These are phyloP conservation scores for Drosophila asahinai DNA, from an alignment of 1,140 invertebrate genomes.

Conservation along the genomic window DNA sequence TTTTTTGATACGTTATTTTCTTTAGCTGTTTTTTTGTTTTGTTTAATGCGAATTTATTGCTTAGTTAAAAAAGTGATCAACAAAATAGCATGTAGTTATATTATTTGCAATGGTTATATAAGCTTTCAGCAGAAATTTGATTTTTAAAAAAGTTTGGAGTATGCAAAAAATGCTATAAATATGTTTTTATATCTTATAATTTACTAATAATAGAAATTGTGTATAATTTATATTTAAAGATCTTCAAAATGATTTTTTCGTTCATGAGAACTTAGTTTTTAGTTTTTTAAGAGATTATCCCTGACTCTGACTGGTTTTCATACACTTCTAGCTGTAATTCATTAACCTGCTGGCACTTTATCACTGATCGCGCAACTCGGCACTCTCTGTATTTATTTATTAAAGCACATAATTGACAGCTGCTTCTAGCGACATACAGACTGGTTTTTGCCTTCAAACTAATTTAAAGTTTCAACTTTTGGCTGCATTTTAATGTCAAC, in stretches of 20 bases:
- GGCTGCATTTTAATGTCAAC: constrained; percentile 56
- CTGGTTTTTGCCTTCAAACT: constrained; percentile 3
- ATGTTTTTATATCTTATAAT: not conserved
- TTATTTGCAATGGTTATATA: constrained; percentile 2
- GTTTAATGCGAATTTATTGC: constrained; percentile 19
- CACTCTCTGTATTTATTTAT: not conserved
- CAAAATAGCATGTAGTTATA: constrained; percentile 10
- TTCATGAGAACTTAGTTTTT: not conserved
- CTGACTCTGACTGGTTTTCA: not conserved
- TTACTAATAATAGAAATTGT: too few species aligned
- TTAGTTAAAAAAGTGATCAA: constrained; percentile 2
- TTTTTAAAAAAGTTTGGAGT: not conserved
- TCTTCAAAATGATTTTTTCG: not conserved
- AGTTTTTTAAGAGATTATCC: not conserved
- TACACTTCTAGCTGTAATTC: not conserved
- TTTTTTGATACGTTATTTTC: constrained; percentile 49
- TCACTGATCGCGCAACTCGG: not conserved
- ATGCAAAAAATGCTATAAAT: not conserved
- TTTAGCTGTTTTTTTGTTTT: constrained; percentile 25
- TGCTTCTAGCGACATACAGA: not conserved
- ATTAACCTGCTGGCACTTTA: not conserved
- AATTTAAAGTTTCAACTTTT: constrained; percentile 16
- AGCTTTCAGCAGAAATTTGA: not conserved
- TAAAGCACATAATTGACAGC: not conserved
- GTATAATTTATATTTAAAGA: too few species aligned